These are phyloP conservation scores for Acanthaster planci DNA, from an alignment of 35 echinoderm and acorn worm species.

Conservation along the genomic window DNA sequence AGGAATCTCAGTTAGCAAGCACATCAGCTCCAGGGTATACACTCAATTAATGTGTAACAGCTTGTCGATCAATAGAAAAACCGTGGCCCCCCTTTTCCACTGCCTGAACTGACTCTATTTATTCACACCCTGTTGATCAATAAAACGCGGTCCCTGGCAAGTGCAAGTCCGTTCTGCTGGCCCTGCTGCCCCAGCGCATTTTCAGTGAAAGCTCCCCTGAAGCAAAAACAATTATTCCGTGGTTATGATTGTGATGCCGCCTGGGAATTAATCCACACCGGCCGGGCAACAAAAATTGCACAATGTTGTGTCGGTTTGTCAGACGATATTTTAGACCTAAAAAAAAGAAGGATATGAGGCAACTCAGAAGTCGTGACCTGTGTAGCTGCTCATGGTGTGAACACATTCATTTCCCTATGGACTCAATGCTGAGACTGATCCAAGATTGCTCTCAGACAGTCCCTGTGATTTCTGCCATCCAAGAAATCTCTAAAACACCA, in stretches of 20 bases:
- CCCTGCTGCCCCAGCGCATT: neutral
- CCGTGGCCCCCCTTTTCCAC: neutral
- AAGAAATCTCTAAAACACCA: too few relatives aligned
- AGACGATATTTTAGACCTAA: neutral
- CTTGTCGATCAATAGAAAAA: conserved; percentile 10
- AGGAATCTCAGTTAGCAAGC: neutral
- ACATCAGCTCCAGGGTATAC: conserved; percentile 1
- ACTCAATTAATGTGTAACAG: conserved; percentile 24
- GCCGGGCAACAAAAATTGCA: neutral
- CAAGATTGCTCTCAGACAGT: too few relatives aligned
- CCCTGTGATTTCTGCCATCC: too few relatives aligned
- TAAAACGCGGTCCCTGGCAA: neutral
- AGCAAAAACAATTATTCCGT: conserved; percentile 23
- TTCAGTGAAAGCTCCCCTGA: neutral
- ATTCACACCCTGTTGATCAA: conserved; percentile 24
- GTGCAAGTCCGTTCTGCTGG: neutral
- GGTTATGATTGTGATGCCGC: conserved; percentile 19
- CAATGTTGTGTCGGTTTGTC: neutral
- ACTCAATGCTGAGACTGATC: neutral
- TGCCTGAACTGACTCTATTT: conserved; percentile 1
- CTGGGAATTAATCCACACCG: neutral
- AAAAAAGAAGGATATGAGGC: neutral
- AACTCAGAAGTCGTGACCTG: neutral
- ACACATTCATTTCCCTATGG: neutral
- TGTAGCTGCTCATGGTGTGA: neutral